Evolutionary conservation across 2,888 invertebrate species (phyloP).

Genomic region (Bhutanitis thaidina): DNA sequence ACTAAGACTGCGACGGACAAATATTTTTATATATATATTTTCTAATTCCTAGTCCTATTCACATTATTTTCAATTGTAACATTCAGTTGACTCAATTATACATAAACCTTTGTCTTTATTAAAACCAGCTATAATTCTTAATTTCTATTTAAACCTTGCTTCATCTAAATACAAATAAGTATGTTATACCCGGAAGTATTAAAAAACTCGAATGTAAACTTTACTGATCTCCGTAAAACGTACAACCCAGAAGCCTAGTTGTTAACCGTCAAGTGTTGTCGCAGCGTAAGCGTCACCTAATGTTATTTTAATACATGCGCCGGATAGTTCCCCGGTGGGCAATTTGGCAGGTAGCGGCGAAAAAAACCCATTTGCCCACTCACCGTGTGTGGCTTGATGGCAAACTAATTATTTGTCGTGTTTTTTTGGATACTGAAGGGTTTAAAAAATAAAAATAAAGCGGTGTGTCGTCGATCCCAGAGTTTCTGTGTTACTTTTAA

Average conservation of each 20-base stretch:
- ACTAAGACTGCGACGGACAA: too few species aligned
- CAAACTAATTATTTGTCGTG: constrained; percentile 59
- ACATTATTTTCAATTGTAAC: too few species aligned
- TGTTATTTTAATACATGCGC: constrained; percentile 64
- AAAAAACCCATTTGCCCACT: constrained; percentile 58
- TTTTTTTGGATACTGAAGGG: constrained; percentile 31
- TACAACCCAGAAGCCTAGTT: constrained; percentile 29
- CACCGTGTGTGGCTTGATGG: constrained; percentile 64
- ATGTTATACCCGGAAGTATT: too few species aligned
- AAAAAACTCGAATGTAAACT: too few species aligned
- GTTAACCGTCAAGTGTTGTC: constrained; percentile 52
- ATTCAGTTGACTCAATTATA: too few species aligned
- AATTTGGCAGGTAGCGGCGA: constrained; percentile 55
- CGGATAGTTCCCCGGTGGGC: constrained; percentile 39
- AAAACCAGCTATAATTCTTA: too few species aligned
- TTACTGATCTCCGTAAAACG: not conserved
- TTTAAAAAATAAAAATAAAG: constrained; percentile 27
- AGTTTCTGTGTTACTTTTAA: not conserved
- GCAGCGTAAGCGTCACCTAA: constrained; percentile 45
- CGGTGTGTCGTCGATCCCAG: not conserved
- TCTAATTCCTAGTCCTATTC: too few species aligned
- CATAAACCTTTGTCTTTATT: too few species aligned
- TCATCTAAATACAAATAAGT: too few species aligned
- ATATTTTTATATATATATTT: too few species aligned
- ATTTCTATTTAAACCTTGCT: too few species aligned